phyloP scores from a whole-genome alignment of 1,140 invertebrate genomes.

The Alviniconcha marisindica region DNA sequence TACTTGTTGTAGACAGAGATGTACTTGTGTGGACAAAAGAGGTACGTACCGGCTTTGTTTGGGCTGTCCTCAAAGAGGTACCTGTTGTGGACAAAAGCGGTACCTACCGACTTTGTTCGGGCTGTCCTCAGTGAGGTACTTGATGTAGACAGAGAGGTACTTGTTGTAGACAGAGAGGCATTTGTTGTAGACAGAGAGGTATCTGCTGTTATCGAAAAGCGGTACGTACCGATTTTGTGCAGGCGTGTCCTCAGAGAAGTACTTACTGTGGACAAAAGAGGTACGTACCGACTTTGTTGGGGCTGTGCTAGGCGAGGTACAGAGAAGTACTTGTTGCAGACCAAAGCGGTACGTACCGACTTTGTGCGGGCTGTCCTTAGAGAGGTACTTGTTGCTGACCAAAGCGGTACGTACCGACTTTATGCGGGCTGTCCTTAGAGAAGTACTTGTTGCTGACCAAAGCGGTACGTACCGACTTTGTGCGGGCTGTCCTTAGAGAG shows the following conservation, averaged over 20 bases:
- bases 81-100: too few relatives aligned
- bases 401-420: too few relatives aligned
- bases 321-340: too few relatives aligned
- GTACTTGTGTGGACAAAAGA: constrained; percentile 72
- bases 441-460: constrained; percentile 73
- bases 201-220: too few relatives aligned
- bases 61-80: too few relatives aligned
- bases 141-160: too few relatives aligned
- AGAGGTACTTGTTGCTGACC: constrained; percentile 71
- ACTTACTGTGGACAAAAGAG: constrained; percentile 74
- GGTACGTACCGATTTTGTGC: constrained; percentile 66
- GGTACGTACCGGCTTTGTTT: too few relatives aligned
- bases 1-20: constrained; percentile 60
- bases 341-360: constrained; percentile 69
- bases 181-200: too few relatives aligned
- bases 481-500: constrained; percentile 61
- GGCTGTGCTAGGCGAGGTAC: too few relatives aligned
- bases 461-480: constrained; percentile 68
- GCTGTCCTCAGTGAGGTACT: constrained; percentile 65
- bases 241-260: constrained; percentile 62
- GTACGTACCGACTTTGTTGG: too few relatives aligned
- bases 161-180: constrained; percentile 65
- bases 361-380: constrained; percentile 57
- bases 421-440: constrained; percentile 56
- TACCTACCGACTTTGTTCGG: constrained; percentile 64